A percentile compares a stretch with the other conserved stretches of the same genome.
phyloP scores from a whole-genome alignment of 2,113 vertebrate species.

The Ptilonorhynchus violaceus region DNA sequence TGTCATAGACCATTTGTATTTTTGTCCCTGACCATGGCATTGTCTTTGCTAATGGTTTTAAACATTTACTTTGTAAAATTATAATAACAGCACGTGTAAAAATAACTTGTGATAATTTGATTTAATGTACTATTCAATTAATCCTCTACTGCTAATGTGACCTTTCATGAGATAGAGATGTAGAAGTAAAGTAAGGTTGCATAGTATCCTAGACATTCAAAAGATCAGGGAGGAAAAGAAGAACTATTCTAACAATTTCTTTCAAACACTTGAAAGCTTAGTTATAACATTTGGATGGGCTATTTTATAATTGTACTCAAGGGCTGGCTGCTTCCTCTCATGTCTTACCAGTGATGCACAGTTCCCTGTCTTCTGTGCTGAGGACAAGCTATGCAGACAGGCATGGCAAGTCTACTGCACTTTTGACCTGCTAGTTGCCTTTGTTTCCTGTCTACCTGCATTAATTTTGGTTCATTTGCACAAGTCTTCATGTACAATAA shows the following conservation, averaged over 20 bases:
- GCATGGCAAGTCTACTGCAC: conserved; percentile 38
- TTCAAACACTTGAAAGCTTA: background rate
- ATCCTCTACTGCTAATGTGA: background rate
- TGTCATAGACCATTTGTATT: background rate
- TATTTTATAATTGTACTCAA: background rate
- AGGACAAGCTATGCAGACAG: conserved; percentile 27
- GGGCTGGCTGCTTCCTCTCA: background rate
- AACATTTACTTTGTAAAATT: background rate
- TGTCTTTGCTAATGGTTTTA: background rate
- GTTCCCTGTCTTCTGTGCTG: background rate
- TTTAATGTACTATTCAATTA: background rate
- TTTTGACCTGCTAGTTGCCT: conserved; percentile 51
- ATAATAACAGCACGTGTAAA: background rate
- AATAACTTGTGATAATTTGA: background rate
- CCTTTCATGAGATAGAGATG: background rate
- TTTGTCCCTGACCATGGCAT: background rate
- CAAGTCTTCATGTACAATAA: background rate
- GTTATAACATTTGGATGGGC: background rate
- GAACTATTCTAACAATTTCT: background rate
- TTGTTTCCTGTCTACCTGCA: conserved; percentile 43
- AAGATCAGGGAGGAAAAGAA: background rate
- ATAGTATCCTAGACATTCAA: background rate
- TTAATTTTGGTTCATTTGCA: conserved; percentile 40
- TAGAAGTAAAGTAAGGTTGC: background rate
- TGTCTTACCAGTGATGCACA: background rate